Conservation (phyloP, 2,888 invertebrate genomes). For the Lamellibrachia satsuma region DNA sequence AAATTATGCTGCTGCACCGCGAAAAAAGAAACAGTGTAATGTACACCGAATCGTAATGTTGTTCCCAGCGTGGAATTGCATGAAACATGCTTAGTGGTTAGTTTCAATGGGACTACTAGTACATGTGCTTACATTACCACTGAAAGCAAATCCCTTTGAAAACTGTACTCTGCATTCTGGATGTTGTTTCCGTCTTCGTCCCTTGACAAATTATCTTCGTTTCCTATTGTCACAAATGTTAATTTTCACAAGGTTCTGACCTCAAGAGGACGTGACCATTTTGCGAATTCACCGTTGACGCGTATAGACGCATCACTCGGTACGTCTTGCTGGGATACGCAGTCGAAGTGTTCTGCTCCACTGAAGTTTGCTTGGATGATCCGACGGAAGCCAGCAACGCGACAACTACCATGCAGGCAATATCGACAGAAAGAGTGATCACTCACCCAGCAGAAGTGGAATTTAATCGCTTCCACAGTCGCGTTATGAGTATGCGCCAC, state of each 20-base stretch:
- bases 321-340: neutral
- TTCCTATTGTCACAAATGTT: neutral
- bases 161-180: neutral
- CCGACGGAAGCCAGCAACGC: neutral
- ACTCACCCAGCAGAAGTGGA: neutral
- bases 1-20: too few species aligned
- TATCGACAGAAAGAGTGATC: neutral
- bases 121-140: neutral
- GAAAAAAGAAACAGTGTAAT: neutral
- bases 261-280: neutral
- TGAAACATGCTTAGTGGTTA: too few species aligned
- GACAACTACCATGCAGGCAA: neutral
- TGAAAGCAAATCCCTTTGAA: neutral
- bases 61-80: neutral
- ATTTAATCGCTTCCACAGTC: neutral
- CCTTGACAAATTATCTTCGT: neutral
- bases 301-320: neutral
- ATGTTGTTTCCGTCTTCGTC: neutral
- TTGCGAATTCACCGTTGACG: neutral
- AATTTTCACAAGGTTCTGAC: conserved; percentile 6
- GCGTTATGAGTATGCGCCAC: neutral
- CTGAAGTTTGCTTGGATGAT: neutral
- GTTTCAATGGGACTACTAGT: neutral
- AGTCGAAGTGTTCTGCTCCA: neutral
- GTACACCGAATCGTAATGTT: neutral